Evolutionary conservation across 1,140 invertebrate species (phyloP), one percentile per base, ranked within the genome.

Genomic region (Drosophila simulans): DNA sequence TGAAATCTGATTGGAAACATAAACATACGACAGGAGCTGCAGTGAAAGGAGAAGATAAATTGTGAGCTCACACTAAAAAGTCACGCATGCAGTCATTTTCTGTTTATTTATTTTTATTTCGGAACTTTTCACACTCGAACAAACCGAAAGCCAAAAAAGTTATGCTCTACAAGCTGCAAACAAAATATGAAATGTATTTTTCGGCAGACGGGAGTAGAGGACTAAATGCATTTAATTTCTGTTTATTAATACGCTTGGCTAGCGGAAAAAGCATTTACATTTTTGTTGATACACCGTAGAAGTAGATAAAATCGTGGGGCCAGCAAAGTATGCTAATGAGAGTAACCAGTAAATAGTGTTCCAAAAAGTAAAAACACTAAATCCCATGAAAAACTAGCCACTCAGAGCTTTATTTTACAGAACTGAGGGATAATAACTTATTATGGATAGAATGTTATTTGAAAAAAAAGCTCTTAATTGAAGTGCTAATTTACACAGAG

Each of bases 1-100:
- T 86, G 75, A 88, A 86, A 86, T 86, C 82, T 82, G 82, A 86
- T 88, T 86, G 83, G 59, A 76, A 86, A 66, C 74, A 86, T 34
- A 77, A 40, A 71, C 63, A 55, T 15, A 42, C 8, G 17, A 0
- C 15, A 43, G n/a, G 34, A 66, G 22, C 37, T 15, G 25, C 31
- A 25, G 10, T n/a, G 52, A 43, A 51, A 34, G 43, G 22, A 25
- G 11, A 34, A 46, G 52, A 35, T 20, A 37, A 15, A 27, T 48
- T 37, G 45, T 15, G 17, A 17, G 20, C 57, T 35, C 45, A 25
- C n/a, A 37, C 45, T 15, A 27, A 48, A 68, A 53, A 63, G 45
- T 43, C 60, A 68, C 62, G 37, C 22, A 53, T 37, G 46, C 60
- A 68, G 46, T 63, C 27, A 52, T 13, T 20, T 15, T 42, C 17